phyloP scores from a whole-genome alignment of 2,113 vertebrate species.

The Neopipo cinnamomea region DNA sequence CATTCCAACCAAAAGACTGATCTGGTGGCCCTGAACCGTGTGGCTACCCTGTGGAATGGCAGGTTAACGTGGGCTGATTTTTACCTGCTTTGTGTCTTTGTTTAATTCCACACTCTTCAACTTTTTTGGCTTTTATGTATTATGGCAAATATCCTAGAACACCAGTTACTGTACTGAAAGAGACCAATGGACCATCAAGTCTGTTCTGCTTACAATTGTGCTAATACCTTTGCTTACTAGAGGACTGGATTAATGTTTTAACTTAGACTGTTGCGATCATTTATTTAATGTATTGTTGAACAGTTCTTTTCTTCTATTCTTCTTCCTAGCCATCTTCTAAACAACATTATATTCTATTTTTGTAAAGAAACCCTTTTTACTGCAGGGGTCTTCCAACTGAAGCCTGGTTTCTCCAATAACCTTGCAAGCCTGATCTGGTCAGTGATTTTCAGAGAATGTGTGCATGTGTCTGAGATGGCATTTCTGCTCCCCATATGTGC shows the following conservation, averaged over 20 bases:
- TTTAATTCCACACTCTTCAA: constrained; percentile 29
- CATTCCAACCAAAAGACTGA: neutral
- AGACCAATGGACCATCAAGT: constrained; percentile 57
- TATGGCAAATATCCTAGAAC: constrained; percentile 62
- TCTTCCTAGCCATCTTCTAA: neutral
- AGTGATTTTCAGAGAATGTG: neutral
- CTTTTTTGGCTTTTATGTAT: constrained; percentile 39
- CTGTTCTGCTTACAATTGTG: constrained; percentile 33
- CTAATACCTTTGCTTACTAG: constrained; percentile 1
- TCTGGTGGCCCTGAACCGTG: constrained; percentile 19
- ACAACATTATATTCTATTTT: neutral
- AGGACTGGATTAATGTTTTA: constrained; percentile 13
- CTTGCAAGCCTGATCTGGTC: neutral
- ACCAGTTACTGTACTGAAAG: constrained; percentile 35
- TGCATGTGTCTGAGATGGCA: neutral
- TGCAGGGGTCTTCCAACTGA: neutral
- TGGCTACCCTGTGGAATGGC: neutral
- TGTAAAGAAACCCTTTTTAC: neutral
- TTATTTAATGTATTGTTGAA: constrained; percentile 8
- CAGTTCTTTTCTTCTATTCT: constrained; percentile 17
- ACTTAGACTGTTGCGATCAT: neutral
- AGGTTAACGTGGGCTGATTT: constrained; percentile 60
- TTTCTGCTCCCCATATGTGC: neutral
- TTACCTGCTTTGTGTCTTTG: constrained; percentile 45
- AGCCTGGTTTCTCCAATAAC: neutral